A percentile compares a stretch with the other conserved stretches of the same genome.
Evolutionary conservation across 2,113 vertebrate species (phyloP).

Genomic region (Pungitius pungitius): DNA sequence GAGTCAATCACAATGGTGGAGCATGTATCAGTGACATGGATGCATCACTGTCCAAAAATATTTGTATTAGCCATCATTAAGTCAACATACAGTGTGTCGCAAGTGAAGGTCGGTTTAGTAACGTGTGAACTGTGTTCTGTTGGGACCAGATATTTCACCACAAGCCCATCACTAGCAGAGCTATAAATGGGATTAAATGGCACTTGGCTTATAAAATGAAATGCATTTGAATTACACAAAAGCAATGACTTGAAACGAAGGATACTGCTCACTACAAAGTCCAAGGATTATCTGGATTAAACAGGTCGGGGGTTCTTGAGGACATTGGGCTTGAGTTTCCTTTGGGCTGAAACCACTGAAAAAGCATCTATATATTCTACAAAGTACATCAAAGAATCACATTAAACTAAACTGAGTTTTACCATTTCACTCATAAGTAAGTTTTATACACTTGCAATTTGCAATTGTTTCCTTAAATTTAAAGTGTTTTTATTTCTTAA

Average conservation of each 20-base stretch:
- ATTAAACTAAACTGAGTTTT: background rate
- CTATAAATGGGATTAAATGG: background rate
- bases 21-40: constrained; percentile 22
- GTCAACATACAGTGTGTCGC: constrained; percentile 28
- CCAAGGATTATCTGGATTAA: background rate
- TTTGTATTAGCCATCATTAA: constrained; percentile 25
- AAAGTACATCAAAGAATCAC: background rate
- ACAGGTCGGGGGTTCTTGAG: background rate
- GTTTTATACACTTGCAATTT: background rate
- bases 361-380: background rate
- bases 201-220: background rate
- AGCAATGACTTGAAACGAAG: background rate
- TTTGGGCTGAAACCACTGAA: background rate
- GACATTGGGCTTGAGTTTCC: background rate
- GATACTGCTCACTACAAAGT: background rate
- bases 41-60: constrained; percentile 8
- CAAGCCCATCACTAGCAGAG: background rate
- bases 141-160: constrained; percentile 1
- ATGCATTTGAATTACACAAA: background rate
- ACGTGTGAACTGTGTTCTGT: constrained; percentile 9
- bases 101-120: constrained; percentile 6
- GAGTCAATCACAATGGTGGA: background rate
- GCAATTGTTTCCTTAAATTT: background rate
- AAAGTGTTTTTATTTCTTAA: background rate
- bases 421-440: background rate